phyloP scores from a whole-genome alignment of 2,797 vertebrate species.

The Gymnoscopelus braueri region DNA sequence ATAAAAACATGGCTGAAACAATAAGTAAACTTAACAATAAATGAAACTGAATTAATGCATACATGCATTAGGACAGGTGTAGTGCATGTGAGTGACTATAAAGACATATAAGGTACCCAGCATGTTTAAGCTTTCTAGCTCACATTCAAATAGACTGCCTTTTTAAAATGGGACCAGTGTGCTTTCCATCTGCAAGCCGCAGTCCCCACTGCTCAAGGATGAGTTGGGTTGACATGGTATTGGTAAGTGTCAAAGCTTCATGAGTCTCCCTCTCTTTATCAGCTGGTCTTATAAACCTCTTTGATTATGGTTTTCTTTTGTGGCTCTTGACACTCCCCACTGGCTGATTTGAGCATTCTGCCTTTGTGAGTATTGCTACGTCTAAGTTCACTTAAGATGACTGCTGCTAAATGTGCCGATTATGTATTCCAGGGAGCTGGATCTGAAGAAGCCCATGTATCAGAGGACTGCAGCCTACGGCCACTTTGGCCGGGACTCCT shows the following conservation, averaged over 20 bases:
- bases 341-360: slow-evolving; percentile 34
- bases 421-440: slow-evolving; percentile 99
- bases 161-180: slow-evolving; percentile 43
- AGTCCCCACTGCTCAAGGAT: slow-evolving; percentile 42
- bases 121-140: slow-evolving; percentile 14
- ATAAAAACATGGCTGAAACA: no score
- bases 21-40: no score
- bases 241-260: slow-evolving; percentile 68
- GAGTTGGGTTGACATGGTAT: slow-evolving; percentile 62
- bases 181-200: slow-evolving; percentile 59
- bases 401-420: slow-evolving; percentile 86
- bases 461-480: slow-evolving; percentile 98
- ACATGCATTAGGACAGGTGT: no score
- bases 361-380: slow-evolving; percentile 36
- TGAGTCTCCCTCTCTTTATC: slow-evolving; percentile 10
- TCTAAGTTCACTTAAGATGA: slow-evolving; percentile 30
- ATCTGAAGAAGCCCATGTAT: slow-evolving; percentile 98
- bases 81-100: no score
- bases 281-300: slow-evolving; percentile 22
- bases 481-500: slow-evolving; percentile 98
- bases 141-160: slow-evolving; percentile 8
- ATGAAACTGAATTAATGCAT: no score
- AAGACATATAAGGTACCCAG: not conserved
- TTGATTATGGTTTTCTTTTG: not conserved
- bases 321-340: slow-evolving; percentile 18